A percentile compares a stretch with the other conserved stretches of the same genome.
Evolutionary conservation across 2,888 invertebrate species (phyloP).

Genomic region (Uloborus plumipes): DNA sequence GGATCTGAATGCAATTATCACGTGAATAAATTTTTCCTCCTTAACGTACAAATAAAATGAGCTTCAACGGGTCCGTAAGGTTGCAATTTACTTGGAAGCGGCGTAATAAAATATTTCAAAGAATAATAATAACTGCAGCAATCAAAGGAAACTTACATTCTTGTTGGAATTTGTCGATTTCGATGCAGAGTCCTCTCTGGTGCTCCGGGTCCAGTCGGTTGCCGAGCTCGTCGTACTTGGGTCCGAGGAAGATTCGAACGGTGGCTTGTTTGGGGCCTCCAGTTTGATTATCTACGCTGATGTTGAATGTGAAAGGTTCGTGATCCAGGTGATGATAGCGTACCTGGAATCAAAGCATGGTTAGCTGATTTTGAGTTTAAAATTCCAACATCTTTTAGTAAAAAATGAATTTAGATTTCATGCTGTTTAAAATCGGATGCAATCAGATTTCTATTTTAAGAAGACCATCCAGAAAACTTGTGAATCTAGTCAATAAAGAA

Average conservation of each 20-base stretch:
- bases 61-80: no score
- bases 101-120: no score
- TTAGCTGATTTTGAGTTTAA: background rate
- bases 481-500: no score
- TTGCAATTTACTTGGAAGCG: no score
- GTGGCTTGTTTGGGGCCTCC: constrained; percentile 76
- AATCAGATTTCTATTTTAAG: no score
- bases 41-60: no score
- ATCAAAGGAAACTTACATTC: constrained; percentile 74
- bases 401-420: no score
- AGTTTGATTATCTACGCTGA: constrained; percentile 69
- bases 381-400: background rate
- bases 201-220: constrained; percentile 77
- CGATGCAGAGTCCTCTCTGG: constrained; percentile 79
- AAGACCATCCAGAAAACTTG: no score
- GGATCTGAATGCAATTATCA: no score
- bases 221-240: constrained; percentile 78
- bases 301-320: constrained; percentile 78
- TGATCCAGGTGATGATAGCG: constrained; percentile 84
- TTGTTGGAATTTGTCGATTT: constrained; percentile 81
- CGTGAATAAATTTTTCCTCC: no score
- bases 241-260: constrained; percentile 80
- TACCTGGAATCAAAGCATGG: constrained; percentile 69
- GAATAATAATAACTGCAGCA: no score
- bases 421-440: no score